These are phyloP conservation scores for Icerya purchasi DNA, from an alignment of 2,888 invertebrate species.

Conservation along the genomic window DNA sequence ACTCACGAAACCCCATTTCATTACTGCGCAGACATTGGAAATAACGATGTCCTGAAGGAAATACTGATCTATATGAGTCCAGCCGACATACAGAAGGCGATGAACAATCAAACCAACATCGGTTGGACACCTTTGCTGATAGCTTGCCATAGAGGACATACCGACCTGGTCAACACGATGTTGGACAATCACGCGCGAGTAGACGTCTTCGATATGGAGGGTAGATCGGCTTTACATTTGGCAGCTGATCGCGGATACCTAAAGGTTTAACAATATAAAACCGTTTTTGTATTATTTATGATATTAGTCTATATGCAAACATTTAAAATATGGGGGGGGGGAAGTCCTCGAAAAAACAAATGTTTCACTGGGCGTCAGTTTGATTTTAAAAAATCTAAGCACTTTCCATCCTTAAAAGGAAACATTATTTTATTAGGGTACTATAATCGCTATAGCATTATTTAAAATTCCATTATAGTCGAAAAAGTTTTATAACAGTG, in stretches of 20 bases:
- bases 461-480: too few relatives aligned
- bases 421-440: too few relatives aligned
- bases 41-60: constrained; percentile 81
- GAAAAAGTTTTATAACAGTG: too few relatives aligned
- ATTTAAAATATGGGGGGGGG: too few relatives aligned
- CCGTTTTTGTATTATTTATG: not conserved
- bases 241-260: constrained; percentile 86
- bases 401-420: too few relatives aligned
- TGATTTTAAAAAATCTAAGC: too few relatives aligned
- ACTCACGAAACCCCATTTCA: constrained; percentile 88
- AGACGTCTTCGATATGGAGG: constrained; percentile 94
- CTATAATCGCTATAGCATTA: too few relatives aligned
- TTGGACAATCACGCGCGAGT: constrained; percentile 88
- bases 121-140: constrained; percentile 95
- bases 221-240: constrained; percentile 80
- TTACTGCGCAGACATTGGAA: constrained; percentile 82
- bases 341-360: too few relatives aligned
- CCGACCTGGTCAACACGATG: constrained; percentile 74
- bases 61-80: constrained; percentile 80
- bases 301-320: too few relatives aligned
- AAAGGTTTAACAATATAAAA: constrained; percentile 21
- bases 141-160: constrained; percentile 87
- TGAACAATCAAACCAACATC: constrained; percentile 81
- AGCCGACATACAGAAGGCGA: constrained; percentile 73
- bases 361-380: too few relatives aligned